Base-by-base conservation (phyloP, 2,888 invertebrate species). In the Dilophus febrilis region DNA sequence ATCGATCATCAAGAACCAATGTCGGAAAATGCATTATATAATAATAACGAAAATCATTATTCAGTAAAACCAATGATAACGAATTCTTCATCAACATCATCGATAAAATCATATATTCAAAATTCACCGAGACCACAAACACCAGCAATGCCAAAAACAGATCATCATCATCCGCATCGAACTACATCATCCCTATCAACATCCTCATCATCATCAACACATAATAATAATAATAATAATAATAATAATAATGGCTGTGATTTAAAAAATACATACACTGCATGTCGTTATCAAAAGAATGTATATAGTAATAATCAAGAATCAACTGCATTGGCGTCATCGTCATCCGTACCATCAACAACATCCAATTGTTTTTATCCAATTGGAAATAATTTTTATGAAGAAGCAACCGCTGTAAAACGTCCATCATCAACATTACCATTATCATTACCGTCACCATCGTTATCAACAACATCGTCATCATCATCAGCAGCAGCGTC, bases 401-500 rank as follows among this genome's bases (percentile, higher is more conserved):
- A n/a, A n/a, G n/a, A n/a, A n/a, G n/a, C n/a, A n/a, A n/a, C n/a
- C n/a, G n/a, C n/a, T n/a, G n/a, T n/a, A n/a, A n/a, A n/a, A n/a
- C n/a, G n/a, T n/a, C n/a, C n/a, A 45, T 42, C 46, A 42, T 40
- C 49, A 40, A 47, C 47, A 45, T 37, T 49, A 50, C 37, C 46
- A 45, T 35, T 50, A 50, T 31, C 46, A 47, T 37, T 46, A 46
- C 35, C 38, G 37, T 38, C 34, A 18, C 43, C 49, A 45, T 42
- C 46, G 40, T 38, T 45, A 41, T 38, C 48, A 42, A 39, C 46
- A 41, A 38, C 48, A 45, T 35, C 50, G 50, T 47, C 61, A n/a
- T 43, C 47, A 22, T 50, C 54, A 28, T 39, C 61, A 1, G 50
- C 61, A 46, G 61, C 63, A 32, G 63, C 62, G 37, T 63, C 63